Base-by-base conservation (phyloP, 2,888 invertebrate species). In the Ligdia adustata region DNA sequence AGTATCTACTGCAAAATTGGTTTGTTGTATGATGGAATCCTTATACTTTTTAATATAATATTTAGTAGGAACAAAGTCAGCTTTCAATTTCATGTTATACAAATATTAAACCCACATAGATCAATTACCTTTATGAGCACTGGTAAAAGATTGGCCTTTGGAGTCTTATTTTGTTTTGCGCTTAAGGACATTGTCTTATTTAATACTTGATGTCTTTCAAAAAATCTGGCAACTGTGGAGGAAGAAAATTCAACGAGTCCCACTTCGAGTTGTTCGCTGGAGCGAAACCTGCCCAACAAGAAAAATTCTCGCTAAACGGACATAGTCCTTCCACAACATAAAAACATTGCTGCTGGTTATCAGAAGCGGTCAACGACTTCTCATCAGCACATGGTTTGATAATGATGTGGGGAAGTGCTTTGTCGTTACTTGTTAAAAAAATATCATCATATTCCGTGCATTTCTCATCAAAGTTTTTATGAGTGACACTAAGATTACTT, bases 191-290 rank as follows among this genome's bases (percentile, higher is more conserved):
- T n/a, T n/a, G n/a, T n/a, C n/a, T n/a, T n/a, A n/a, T n/a, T 47
- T 16, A 29, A 48, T 64, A 63, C 12, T 11, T 55, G 7, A 69
- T 45, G 49, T 71, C 56, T 51, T 50, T 58, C 16, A 84, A 62
- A 62, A 85, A 85, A 4, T 57, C 40, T 4, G 86, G 86, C 14
- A 86, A 58, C 48, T 85, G 86, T 0, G 75, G 82, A 1, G 81
- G 80, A 32, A 85, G 56, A 52, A 52, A 72, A 11, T 68, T 61
- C 20, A 84, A 60, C 5, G 79, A 73, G 58, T 81, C 70, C 70
- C 69, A 73, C 42, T 53, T 39, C 13, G 16, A 9, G 9, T 18
- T 18, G 4, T 13, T 14, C n/a, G n/a, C 4, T 20, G 32, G 6
- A 33, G 6, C 11, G 13, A 6, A 11, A 3, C 20, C 18, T 2